phyloP scores from a whole-genome alignment of 2,888 invertebrate genomes.

The Xestoiulus laeticollis region DNA sequence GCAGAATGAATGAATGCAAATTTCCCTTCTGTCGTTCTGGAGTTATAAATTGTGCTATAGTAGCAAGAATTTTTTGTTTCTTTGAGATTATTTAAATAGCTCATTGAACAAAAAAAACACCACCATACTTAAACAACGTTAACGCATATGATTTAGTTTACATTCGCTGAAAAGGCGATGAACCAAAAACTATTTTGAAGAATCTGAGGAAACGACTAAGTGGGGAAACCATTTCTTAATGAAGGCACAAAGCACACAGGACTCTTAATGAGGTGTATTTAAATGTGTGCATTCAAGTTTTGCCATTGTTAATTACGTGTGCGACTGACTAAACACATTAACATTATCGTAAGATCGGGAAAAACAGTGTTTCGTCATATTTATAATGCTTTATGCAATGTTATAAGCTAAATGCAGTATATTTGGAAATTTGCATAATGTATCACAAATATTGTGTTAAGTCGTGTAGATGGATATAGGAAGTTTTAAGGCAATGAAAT shows the following conservation, averaged over 20 bases:
- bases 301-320: background rate
- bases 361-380: background rate
- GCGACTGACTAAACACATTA: constrained; percentile 20
- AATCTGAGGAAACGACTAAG: constrained; percentile 3
- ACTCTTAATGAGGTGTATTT: constrained; percentile 38
- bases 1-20: background rate
- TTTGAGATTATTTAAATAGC: background rate
- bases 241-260: constrained; percentile 1
- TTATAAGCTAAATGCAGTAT: background rate
- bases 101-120: background rate
- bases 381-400: background rate
- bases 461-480: background rate
- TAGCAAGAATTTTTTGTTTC: background rate
- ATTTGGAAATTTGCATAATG: background rate
- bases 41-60: background rate
- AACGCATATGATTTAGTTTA: background rate
- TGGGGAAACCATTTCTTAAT: constrained; percentile 23
- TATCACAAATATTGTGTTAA: background rate
- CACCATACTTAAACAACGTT: background rate
- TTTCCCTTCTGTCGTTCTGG: background rate
- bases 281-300: background rate
- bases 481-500: background rate
- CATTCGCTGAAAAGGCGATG: background rate
- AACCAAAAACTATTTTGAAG: constrained; percentile 16
- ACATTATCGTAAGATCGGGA: background rate